Evolutionary conservation across 2,113 vertebrate genomes (phyloP).

Genomic region (Sphaerodactylus townsendi): DNA sequence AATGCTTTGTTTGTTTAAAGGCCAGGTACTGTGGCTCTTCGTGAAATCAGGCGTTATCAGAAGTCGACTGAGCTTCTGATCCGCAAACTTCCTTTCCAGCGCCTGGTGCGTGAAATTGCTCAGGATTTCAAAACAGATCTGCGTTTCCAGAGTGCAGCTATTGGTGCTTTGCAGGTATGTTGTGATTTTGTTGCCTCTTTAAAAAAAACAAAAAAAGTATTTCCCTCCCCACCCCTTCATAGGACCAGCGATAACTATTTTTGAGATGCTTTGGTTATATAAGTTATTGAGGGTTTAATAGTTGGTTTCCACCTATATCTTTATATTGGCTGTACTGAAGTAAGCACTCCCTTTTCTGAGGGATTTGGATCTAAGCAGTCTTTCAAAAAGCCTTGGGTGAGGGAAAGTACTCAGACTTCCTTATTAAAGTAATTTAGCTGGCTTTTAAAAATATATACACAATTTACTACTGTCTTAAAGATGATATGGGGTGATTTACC

Average conservation of each 20-base stretch:
- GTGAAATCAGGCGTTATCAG: slow-evolving; percentile 86
- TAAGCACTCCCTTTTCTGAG: neutral
- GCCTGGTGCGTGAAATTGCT: slow-evolving; percentile 86
- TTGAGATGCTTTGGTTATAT: neutral
- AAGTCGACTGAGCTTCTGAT: slow-evolving; percentile 88
- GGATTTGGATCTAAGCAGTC: neutral
- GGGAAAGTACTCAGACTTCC: neutral
- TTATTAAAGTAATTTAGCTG: neutral
- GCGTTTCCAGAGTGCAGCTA: slow-evolving; percentile 87
- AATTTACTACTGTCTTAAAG: neutral
- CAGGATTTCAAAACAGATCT: slow-evolving; percentile 90
- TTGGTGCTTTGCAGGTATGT: slow-evolving; percentile 85
- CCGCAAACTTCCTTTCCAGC: slow-evolving; percentile 86
- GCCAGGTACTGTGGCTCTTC: slow-evolving; percentile 85
- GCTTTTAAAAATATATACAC: neutral
- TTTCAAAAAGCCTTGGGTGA: neutral
- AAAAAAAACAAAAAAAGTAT: neutral
- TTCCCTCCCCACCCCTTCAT: too few relatives aligned
- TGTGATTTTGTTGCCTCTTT: neutral
- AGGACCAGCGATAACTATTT: neutral
- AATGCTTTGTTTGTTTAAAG: slow-evolving; percentile 46
- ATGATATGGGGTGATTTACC: neutral
- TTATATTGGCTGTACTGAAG: neutral
- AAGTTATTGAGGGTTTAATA: neutral
- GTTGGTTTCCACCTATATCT: neutral